Conservation (phyloP, 2,888 invertebrate species). For the Linnaemya vulpina region DNA sequence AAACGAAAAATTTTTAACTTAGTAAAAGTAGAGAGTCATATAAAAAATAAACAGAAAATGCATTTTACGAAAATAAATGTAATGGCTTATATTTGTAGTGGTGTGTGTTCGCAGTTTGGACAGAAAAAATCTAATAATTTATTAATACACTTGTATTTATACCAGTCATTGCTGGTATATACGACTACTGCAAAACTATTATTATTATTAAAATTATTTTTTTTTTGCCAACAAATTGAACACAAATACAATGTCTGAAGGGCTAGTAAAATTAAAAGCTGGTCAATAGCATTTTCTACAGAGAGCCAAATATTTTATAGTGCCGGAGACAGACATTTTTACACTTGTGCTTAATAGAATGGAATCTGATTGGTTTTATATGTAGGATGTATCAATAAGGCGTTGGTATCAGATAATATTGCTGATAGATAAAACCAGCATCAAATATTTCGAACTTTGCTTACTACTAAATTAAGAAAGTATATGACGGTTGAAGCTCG, state of each 20-base stretch:
- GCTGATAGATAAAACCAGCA: too few species aligned
- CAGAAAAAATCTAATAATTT: slow-evolving; percentile 27
- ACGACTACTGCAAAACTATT: slow-evolving; percentile 57
- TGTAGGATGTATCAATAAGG: too few species aligned
- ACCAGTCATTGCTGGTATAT: slow-evolving; percentile 8
- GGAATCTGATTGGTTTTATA: too few species aligned
- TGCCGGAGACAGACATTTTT: not conserved
- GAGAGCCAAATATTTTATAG: not conserved
- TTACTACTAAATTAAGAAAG: too few species aligned
- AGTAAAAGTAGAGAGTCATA: slow-evolving; percentile 26
- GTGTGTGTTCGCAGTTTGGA: not conserved
- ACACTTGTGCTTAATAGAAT: too few species aligned
- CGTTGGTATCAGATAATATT: too few species aligned
- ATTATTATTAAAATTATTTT: slow-evolving; percentile 30
- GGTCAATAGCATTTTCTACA: not conserved
- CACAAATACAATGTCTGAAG: not conserved
- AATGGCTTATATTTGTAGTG: slow-evolving; percentile 4
- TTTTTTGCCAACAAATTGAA: not conserved
- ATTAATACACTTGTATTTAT: slow-evolving; percentile 26
- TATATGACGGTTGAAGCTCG: too few species aligned
- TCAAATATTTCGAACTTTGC: too few species aligned
- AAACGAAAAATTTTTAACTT: slow-evolving; percentile 33
- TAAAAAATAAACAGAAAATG: slow-evolving; percentile 32
- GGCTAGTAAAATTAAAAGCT: not conserved
- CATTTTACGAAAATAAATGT: slow-evolving; percentile 41